phyloP scores from a whole-genome alignment of 1,140 invertebrate species.

The Pseudomyrmex dendroicus region DNA sequence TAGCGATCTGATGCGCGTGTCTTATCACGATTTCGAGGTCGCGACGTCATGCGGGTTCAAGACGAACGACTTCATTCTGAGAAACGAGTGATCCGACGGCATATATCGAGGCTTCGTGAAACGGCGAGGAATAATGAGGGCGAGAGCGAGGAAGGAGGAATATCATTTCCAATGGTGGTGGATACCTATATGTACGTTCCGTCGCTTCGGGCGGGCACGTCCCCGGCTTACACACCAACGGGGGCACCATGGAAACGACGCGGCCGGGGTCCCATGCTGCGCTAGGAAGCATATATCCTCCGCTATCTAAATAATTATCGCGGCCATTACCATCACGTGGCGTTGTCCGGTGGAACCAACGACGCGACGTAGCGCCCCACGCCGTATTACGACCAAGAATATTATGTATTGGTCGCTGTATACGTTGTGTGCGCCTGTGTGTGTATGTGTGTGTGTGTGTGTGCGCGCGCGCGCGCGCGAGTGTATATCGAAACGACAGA shows the following conservation, averaged over 20 bases:
- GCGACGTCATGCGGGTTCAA: conserved; percentile 39
- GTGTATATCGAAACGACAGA: conserved; percentile 39
- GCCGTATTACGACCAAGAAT: conserved; percentile 73
- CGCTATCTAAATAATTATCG: conserved; percentile 84
- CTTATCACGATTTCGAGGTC: conserved; percentile 30
- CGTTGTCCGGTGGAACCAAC: conserved; percentile 80
- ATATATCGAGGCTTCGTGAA: conserved; percentile 1
- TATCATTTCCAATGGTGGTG: conserved; percentile 53
- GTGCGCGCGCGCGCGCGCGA: conserved; percentile 44
- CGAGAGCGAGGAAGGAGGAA: conserved; percentile 21
- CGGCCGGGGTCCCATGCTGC: conserved; percentile 80
- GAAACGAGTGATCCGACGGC: conserved; percentile 39
- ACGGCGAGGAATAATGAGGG: conserved; percentile 46
- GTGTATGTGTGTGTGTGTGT: too few species aligned
- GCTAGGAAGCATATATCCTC: conserved; percentile 83
- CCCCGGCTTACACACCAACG: conserved; percentile 58
- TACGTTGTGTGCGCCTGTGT: conserved; percentile 15
- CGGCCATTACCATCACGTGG: conserved; percentile 83
- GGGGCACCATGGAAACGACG: conserved; percentile 76
- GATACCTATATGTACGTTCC: conserved; percentile 39
- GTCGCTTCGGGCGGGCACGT: conserved; percentile 58
- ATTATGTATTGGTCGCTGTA: conserved; percentile 74
- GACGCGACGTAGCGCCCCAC: conserved; percentile 72
- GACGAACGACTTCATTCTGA: conserved; percentile 50
- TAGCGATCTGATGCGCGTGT: neutral